These are phyloP conservation scores for Holothuria glaberrima DNA, from an alignment of 35 echinoderm and acorn worm species.

Conservation along the genomic window DNA sequence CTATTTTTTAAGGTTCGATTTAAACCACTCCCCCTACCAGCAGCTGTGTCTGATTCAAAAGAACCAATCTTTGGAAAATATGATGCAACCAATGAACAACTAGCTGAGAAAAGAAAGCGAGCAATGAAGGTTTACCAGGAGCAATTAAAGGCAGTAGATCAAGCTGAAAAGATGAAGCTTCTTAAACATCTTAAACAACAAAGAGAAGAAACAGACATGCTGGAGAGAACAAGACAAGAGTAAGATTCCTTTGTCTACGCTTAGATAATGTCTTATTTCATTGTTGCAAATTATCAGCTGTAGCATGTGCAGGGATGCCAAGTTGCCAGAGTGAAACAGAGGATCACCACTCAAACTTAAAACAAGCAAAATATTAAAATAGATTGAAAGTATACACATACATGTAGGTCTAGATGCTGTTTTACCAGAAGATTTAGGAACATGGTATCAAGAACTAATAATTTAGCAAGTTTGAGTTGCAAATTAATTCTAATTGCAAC, in stretches of 20 bases:
- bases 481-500: too few relatives aligned
- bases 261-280: not conserved
- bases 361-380: too few relatives aligned
- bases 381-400: too few relatives aligned
- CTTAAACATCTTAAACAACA: conserved; percentile 82
- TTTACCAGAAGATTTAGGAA: too few relatives aligned
- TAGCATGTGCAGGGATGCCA: too few relatives aligned
- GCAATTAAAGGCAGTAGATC: conserved; percentile 76
- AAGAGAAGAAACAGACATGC: conserved; percentile 81
- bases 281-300: too few relatives aligned
- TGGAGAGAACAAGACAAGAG: conserved; percentile 86
- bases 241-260: conserved; percentile 40
- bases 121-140: conserved; percentile 85
- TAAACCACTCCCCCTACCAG: conserved; percentile 88
- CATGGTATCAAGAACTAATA: too few relatives aligned
- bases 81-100: conserved; percentile 89
- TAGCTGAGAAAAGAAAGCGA: conserved; percentile 80
- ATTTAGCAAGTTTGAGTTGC: too few relatives aligned
- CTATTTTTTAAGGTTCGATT: conserved; percentile 78
- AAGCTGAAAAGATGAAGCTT: conserved; percentile 59
- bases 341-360: too few relatives aligned
- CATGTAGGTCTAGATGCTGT: too few relatives aligned
- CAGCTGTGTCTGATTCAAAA: conserved; percentile 86
- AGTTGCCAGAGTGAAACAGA: too few relatives aligned
- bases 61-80: conserved; percentile 94